Evolutionary conservation across 2,888 invertebrate genomes (phyloP), one percentile per base, ranked within the genome.

Genomic region (Cerastis rubricosa): DNA sequence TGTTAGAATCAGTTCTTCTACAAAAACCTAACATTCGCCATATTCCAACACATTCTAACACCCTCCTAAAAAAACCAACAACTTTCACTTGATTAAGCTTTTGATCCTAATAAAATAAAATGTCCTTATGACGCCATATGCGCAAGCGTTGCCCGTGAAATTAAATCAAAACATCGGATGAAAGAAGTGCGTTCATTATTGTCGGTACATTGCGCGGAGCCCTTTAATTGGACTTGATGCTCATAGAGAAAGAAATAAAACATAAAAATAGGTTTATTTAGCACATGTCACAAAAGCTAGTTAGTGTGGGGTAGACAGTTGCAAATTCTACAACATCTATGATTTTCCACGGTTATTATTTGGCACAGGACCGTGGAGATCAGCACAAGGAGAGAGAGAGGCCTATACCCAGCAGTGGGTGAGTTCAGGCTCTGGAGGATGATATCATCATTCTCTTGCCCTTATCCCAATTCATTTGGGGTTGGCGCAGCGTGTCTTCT

Each of bases 131-230:
- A 68, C 82, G 88, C 89, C 88, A 88, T 88, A 88, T 88, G 88
- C 78, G 88, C 74, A 73, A 40, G 85, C 85, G 85, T 66, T 72
- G 72, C 74, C 71, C 78, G 87, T 85, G 83, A 87, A 88, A 88
- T 88, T 80, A 83, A 88, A 88, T 88, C 88, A 87, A 88, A 87
- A 87, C 85, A 87, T 54, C 35, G 25, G 61, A 83, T 84, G 78
- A 77, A 87, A 76, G 54, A 35, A 80, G 25, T 81, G 78, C 81
- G 71, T 67, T 80, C 81, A 87, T 87, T 88, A 85, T 69, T 83
- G 66, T 79, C 79, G 83, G 87, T 68, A 85, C 88, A 80, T 87
- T 88, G 82, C 63, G 19, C 59, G 4, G 67, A 5, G 51, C 83
- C 75, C 68, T 78, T 69, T 84, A 83, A 84, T 84, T 85, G 73